Percentiles rank a stretch among this genome's conserved stretches.
phyloP scores from a whole-genome alignment of 2,113 vertebrate species.

The Spizaetus ornatus region DNA sequence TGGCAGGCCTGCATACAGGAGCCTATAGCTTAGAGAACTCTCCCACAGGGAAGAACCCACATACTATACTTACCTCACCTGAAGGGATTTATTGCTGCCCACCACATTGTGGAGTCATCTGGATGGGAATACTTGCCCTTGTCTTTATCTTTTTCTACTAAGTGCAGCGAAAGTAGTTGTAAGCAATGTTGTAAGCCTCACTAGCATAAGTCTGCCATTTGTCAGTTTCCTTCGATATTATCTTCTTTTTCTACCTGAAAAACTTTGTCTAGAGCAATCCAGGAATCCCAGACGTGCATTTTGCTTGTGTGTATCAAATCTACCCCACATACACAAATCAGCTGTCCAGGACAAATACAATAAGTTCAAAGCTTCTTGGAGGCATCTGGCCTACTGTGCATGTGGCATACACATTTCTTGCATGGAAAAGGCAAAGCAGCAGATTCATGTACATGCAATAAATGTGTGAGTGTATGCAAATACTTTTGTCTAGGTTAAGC shows the following conservation, averaged over 20 bases:
- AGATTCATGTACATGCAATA: not conserved
- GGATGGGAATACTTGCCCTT: not conserved
- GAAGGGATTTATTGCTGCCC: not conserved
- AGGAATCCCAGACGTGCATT: not conserved
- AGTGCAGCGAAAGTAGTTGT: not conserved
- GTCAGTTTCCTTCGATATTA: not conserved
- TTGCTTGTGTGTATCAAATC: not conserved
- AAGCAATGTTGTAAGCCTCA: not conserved
- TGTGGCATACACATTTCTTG: not conserved
- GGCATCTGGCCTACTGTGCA: not conserved
- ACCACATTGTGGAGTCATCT: not conserved
- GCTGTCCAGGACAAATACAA: not conserved
- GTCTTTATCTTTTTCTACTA: not conserved
- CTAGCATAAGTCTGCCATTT: not conserved
- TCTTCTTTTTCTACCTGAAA: not conserved
- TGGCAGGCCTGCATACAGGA: not conserved
- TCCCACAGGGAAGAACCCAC: not conserved
- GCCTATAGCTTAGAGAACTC: rapidly evolving
- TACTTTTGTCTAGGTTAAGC: not conserved
- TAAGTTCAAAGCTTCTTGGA: slow-evolving; percentile 7
- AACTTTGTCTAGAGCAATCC: not conserved
- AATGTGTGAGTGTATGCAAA: not conserved
- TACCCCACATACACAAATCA: not conserved
- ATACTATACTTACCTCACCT: not conserved
- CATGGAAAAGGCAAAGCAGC: not conserved